These are phyloP conservation scores for Proteles cristata DNA, from an alignment of 2,113 vertebrate genomes.

Conservation along the genomic window DNA sequence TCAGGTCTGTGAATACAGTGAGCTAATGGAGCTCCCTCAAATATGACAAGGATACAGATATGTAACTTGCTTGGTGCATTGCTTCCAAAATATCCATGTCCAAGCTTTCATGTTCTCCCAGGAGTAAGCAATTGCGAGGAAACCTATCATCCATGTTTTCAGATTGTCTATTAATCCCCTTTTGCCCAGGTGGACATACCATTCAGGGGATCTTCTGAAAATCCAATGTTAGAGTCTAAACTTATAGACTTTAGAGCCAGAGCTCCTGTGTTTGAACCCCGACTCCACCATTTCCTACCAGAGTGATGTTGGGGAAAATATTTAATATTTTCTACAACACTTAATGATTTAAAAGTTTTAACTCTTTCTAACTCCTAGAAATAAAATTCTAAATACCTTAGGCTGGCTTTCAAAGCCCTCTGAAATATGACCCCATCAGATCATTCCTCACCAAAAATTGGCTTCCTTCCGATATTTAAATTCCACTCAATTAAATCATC, in stretches of 20 bases:
- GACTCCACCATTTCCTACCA: neutral
- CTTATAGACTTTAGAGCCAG: neutral
- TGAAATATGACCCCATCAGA: neutral
- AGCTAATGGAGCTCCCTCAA: slow-evolving; percentile 23
- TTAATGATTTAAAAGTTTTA: slow-evolving; percentile 56
- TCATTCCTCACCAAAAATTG: slow-evolving; percentile 19
- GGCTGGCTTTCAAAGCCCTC: neutral
- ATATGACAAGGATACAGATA: slow-evolving; percentile 23
- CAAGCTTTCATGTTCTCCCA: neutral
- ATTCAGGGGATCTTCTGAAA: slow-evolving; percentile 3
- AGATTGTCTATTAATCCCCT: slow-evolving; percentile 26
- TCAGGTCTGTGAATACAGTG: slow-evolving; percentile 54
- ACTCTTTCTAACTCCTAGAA: neutral
- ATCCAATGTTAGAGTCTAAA: slow-evolving; percentile 14
- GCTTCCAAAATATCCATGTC: slow-evolving; percentile 45
- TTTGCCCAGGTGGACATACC: slow-evolving; percentile 42
- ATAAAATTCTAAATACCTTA: neutral
- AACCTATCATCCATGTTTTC: neutral
- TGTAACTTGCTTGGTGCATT: neutral
- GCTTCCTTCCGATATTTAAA: neutral
- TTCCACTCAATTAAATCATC: neutral
- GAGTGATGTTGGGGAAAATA: slow-evolving; percentile 36
- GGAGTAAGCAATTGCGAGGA: neutral
- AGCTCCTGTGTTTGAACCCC: slow-evolving; percentile 22
- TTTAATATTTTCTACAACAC: slow-evolving; percentile 43